These are phyloP conservation scores for Lates calcarifer DNA, from an alignment of 2,113 vertebrate species.

Conservation along the genomic window DNA sequence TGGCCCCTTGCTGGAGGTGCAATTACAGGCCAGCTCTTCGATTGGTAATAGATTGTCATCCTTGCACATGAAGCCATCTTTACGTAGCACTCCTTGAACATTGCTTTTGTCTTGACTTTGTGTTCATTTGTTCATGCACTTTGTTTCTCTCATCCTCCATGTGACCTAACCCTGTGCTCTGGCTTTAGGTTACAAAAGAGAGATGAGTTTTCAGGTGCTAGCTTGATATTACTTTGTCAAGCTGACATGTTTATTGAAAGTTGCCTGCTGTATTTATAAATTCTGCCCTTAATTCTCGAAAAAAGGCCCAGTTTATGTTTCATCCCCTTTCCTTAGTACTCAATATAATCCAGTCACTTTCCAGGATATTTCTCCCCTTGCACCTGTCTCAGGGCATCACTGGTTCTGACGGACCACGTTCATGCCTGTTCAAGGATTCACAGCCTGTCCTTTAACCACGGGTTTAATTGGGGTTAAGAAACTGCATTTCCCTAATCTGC, in stretches of 20 bases:
- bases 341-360: constrained; percentile 32
- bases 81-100: constrained; percentile 12
- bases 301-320: not conserved
- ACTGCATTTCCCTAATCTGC: constrained; percentile 56
- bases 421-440: constrained; percentile 45
- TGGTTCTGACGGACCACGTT: constrained; percentile 51
- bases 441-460: constrained; percentile 27
- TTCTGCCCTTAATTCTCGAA: not conserved
- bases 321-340: constrained; percentile 42
- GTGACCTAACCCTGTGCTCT: constrained; percentile 68
- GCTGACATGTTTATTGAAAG: constrained; percentile 31
- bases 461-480: constrained; percentile 9
- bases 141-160: constrained; percentile 59
- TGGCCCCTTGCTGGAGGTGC: constrained; percentile 23
- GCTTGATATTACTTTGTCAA: constrained; percentile 34
- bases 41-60: constrained; percentile 31
- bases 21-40: not conserved
- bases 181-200: constrained; percentile 70
- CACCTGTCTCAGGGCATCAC: constrained; percentile 31
- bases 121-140: constrained; percentile 34
- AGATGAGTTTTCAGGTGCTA: constrained; percentile 54
- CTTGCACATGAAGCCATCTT: constrained; percentile 35
- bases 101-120: constrained; percentile 45
- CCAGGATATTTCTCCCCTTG: constrained; percentile 37
- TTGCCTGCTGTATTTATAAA: constrained; percentile 14